These are phyloP conservation scores for Rhingia rostrata DNA, from an alignment of 2,888 invertebrate species.

Conservation along the genomic window DNA sequence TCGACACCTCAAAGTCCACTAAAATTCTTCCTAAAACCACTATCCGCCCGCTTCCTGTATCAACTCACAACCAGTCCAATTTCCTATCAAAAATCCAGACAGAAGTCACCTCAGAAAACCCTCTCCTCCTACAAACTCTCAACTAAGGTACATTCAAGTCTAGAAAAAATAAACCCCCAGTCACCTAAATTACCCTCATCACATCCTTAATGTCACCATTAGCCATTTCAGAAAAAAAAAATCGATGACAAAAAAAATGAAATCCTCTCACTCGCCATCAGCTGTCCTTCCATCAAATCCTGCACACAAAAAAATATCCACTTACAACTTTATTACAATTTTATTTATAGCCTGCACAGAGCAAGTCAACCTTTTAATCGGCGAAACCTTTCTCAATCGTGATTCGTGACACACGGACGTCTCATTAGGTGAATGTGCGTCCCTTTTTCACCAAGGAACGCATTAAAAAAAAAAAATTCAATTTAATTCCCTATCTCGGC, in stretches of 20 bases:
- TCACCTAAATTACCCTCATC: conserved; percentile 29
- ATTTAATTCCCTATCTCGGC: conserved; percentile 60
- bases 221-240: background rate
- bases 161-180: too few relatives aligned
- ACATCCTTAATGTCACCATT: conserved; percentile 8
- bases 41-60: too few relatives aligned
- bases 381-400: conserved; percentile 36
- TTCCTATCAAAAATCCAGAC: too few relatives aligned
- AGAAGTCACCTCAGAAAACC: too few relatives aligned
- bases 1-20: too few relatives aligned
- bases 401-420: conserved; percentile 32
- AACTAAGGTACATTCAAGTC: too few relatives aligned
- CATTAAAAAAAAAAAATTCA: conserved; percentile 34
- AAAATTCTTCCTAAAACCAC: too few relatives aligned
- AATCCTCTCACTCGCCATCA: too few relatives aligned
- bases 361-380: conserved; percentile 41
- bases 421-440: conserved; percentile 48
- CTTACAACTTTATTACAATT: conserved; percentile 61
- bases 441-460: conserved; percentile 26
- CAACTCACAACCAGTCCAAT: too few relatives aligned
- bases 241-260: too few relatives aligned
- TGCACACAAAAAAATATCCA: conserved; percentile 33
- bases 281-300: conserved; percentile 6
- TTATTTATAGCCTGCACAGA: conserved; percentile 29
- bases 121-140: too few relatives aligned